Base-by-base conservation (phyloP, 2,797 vertebrate species). In the Xerus rutilus region DNA sequence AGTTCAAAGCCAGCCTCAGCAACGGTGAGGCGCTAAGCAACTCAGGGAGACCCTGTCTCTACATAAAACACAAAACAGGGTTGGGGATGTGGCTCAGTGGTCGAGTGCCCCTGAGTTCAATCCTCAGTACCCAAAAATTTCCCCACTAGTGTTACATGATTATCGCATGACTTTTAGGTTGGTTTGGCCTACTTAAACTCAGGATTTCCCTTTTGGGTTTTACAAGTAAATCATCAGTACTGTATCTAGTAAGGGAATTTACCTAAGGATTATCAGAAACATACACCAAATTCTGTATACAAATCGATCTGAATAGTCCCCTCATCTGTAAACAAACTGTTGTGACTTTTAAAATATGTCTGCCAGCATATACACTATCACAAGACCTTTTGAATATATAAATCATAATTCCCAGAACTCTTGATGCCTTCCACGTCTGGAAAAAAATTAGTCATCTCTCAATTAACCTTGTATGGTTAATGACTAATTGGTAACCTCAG, bases 341-440 rank as follows among this genome's bases (percentile, higher is more conserved):
- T 49, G 64, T 28, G 82, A 86, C 87, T 59, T 96, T 70, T 39
- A 90, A 13, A 39, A 5, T 73, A 23, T 17, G 17, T 74, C 30
- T 82, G 39, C 49, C 87, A 86, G 47, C 74, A 72, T 73, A n/a
- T n/a, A 62, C 74, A 62, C 47, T 45, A 65, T n/a, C 88, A 82
- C 23, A 43, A 64, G 76, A 76, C 21, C 43, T 86, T 89, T 74
- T 54, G 67, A 95, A 45, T 86, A 62, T 64, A 14, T 94, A 73
- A 93, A 64, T 93, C 88, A 92, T 64, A 69, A 64, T 81, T 86
- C 30, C 72, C 65, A 67, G 65, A 67, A 43, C 67, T 76, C 93
- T 65, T 32, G 67, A 76, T 14, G 89, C 45, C 65, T 88, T 57
- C 8, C 25, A 30, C 15, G 73, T 78, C 23, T 72, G 8, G 1